These are phyloP conservation scores for Hirtodrosophila confusa DNA, from an alignment of 2,888 invertebrate species.

Conservation along the genomic window DNA sequence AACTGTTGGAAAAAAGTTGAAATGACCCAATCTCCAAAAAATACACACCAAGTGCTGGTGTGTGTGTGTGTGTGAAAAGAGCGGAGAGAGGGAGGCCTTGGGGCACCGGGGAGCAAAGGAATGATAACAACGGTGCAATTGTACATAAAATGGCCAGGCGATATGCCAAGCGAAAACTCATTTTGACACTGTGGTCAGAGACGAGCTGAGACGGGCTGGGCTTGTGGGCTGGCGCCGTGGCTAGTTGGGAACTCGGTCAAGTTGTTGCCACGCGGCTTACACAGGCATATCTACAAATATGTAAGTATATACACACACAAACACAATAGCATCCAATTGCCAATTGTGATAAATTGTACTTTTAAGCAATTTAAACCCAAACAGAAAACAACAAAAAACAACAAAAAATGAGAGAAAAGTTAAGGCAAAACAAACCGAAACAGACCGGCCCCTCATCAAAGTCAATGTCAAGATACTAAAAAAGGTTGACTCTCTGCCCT, in stretches of 20 bases:
- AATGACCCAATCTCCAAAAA: constrained; percentile 54
- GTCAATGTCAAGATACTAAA: constrained; percentile 41
- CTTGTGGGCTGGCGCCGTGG: constrained; percentile 13
- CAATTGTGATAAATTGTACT: constrained; percentile 80
- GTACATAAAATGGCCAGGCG: constrained; percentile 34
- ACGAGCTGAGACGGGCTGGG: constrained; percentile 4
- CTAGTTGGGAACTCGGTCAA: constrained; percentile 57
- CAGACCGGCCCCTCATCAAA: constrained; percentile 61
- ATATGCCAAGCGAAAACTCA: constrained; percentile 48
- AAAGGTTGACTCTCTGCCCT: constrained; percentile 32
- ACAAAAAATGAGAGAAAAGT: constrained; percentile 12
- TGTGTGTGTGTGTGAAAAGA: neutral
- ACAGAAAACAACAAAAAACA: constrained; percentile 19
- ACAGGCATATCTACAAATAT: constrained; percentile 15
- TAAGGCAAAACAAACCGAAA: constrained; percentile 26
- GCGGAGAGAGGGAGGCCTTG: neutral
- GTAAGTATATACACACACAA: constrained; percentile 17
- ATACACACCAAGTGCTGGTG: constrained; percentile 30
- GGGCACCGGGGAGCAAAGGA: neutral
- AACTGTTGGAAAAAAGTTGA: constrained; percentile 37
- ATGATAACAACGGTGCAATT: constrained; percentile 33
- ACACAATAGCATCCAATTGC: constrained; percentile 63
- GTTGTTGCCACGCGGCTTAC: constrained; percentile 37
- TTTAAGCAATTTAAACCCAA: constrained; percentile 68
- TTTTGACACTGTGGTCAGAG: constrained; percentile 51